Evolutionary conservation across 2,797 vertebrate species (phyloP).

Genomic region (Acipenser transmontanus): DNA sequence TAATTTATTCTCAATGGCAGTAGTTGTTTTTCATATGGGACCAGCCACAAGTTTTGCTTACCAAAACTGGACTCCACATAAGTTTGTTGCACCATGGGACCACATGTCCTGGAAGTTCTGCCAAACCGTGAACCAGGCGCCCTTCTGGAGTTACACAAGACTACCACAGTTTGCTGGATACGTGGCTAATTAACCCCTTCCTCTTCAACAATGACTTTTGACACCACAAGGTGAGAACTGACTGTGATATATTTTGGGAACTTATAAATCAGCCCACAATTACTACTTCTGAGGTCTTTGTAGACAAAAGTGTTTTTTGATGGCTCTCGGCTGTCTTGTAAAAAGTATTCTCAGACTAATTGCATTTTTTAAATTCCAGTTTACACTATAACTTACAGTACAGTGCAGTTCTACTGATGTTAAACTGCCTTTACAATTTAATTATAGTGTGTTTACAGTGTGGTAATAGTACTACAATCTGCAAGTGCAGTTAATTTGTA

Average conservation of each 20-base stretch:
- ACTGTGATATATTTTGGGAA: conserved; percentile 1
- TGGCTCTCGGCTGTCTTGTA: conserved; percentile 35
- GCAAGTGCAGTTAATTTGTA: no score
- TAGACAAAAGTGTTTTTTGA: conserved; percentile 20
- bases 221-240: conserved; percentile 10
- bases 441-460: conserved; percentile 40
- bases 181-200: conserved; percentile 15
- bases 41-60: no score
- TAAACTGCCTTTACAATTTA: conserved; percentile 44
- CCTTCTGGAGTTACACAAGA: conserved; percentile 11
- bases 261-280: neutral
- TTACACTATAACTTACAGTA: conserved; percentile 49
- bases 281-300: conserved; percentile 13
- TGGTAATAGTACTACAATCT: neutral
- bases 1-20: no score
- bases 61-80: no score
- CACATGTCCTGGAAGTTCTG: conserved; percentile 11
- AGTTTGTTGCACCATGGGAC: conserved; percentile 10
- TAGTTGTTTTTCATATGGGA: no score
- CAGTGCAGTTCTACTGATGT: conserved; percentile 48
- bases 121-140: conserved; percentile 14
- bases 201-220: conserved; percentile 13
- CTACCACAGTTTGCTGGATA: conserved; percentile 13
- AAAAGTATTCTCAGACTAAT: conserved; percentile 29
- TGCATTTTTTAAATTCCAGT: conserved; percentile 30